Evolutionary conservation across 2,797 vertebrate species (phyloP).

Genomic region (Neosilurus hyrtlii): DNA sequence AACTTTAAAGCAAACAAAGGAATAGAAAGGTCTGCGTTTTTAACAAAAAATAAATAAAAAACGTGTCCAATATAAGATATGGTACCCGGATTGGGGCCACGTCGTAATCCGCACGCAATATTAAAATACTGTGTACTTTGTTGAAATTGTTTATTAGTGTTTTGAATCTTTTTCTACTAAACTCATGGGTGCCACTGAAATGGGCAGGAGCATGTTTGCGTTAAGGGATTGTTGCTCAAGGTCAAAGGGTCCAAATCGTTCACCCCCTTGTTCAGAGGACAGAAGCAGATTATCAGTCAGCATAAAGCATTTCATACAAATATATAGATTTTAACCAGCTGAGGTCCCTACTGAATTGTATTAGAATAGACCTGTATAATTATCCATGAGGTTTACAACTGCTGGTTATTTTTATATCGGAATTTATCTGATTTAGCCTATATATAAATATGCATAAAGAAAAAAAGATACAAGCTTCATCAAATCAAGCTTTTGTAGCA

Average conservation of each 20-base stretch:
- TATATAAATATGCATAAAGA: too few species aligned
- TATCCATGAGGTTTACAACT: background rate
- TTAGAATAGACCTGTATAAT: background rate
- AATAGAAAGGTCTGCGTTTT: conserved; percentile 25
- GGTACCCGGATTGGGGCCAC: background rate
- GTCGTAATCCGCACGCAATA: background rate
- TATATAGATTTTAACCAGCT: background rate
- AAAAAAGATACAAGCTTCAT: too few species aligned
- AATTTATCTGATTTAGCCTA: too few species aligned
- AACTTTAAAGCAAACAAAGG: conserved; percentile 40
- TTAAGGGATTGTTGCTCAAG: background rate
- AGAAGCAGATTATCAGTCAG: background rate
- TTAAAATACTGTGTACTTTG: background rate
- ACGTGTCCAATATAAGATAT: background rate
- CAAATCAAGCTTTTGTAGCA: too few species aligned
- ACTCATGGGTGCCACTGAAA: background rate
- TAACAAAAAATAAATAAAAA: background rate
- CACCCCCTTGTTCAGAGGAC: background rate
- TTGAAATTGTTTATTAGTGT: background rate
- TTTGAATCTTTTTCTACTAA: background rate
- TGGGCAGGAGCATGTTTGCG: background rate
- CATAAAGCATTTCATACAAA: background rate
- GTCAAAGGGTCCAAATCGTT: conserved; percentile 21
- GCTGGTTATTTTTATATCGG: background rate
- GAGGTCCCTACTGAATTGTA: background rate